Evolutionary conservation across 2,888 invertebrate genomes (phyloP).

Genomic region (Cephus pulcher): DNA sequence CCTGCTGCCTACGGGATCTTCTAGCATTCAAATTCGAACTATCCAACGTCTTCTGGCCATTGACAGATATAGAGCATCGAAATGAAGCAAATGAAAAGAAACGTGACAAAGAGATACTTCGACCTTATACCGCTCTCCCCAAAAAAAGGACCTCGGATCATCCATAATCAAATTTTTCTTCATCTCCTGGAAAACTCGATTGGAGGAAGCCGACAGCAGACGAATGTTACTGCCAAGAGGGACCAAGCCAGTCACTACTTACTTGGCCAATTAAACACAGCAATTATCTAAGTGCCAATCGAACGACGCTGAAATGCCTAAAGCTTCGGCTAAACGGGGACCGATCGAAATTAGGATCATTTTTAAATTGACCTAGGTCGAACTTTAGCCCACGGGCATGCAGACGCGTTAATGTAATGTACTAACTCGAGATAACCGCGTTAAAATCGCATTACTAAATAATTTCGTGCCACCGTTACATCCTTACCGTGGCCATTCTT

Average conservation of each 20-base stretch:
- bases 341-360: neutral
- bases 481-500: neutral
- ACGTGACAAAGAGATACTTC: neutral
- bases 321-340: neutral
- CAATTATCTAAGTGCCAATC: conserved; percentile 3
- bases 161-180: neutral
- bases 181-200: neutral
- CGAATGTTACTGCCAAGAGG: neutral
- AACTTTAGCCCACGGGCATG: neutral
- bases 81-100: neutral
- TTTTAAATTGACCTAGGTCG: neutral
- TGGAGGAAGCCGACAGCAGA: neutral
- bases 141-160: neutral
- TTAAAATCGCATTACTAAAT: conserved; percentile 9
- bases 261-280: neutral
- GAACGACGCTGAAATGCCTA: neutral
- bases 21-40: conserved; percentile 27
- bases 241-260: neutral
- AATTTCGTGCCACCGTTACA: neutral
- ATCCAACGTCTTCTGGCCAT: neutral
- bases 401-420: neutral
- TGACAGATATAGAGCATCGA: neutral
- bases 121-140: neutral
- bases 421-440: neutral
- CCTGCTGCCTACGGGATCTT: conserved; percentile 27